A percentile compares a stretch with the other conserved stretches of the same genome.
Evolutionary conservation across 2,797 vertebrate genomes (phyloP).

Genomic region (Fratercula arctica): DNA sequence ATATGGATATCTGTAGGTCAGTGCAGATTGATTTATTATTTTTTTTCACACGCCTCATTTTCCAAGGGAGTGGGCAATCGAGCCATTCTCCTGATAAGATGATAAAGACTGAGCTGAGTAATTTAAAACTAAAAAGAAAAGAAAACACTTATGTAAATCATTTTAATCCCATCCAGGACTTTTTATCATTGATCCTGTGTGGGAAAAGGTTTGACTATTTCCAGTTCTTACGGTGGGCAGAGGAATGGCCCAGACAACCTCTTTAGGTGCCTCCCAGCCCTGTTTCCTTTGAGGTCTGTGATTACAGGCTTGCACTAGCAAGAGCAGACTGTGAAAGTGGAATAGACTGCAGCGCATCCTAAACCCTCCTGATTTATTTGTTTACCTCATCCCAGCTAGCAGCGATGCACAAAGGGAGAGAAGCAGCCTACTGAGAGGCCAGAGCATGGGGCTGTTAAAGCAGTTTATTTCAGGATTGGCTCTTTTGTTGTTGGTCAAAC

Average conservation of each 20-base stretch:
- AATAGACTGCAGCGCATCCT: background rate
- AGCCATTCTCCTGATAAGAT: background rate
- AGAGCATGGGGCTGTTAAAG: background rate
- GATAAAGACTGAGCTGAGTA: background rate
- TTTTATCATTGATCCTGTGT: background rate
- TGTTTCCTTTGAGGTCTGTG: background rate
- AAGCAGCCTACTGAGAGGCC: background rate
- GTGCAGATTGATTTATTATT: too few species aligned
- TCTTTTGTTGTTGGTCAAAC: conserved; percentile 33
- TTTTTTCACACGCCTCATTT: background rate
- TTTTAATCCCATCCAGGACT: background rate
- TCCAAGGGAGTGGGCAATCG: background rate
- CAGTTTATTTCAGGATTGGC: background rate
- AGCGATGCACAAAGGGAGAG: background rate
- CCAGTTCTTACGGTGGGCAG: background rate
- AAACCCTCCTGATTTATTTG: conserved; percentile 26
- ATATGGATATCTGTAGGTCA: background rate
- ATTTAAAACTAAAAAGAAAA: background rate
- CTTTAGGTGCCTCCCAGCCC: background rate
- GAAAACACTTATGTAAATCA: background rate
- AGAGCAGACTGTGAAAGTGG: background rate
- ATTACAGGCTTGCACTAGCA: background rate
- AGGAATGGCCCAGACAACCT: background rate
- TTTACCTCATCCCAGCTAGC: conserved; percentile 11
- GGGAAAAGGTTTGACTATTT: background rate